A percentile compares a stretch with the other conserved stretches of the same genome.
Evolutionary conservation across 2,888 invertebrate species (phyloP).

Genomic region (Papilio elwesi): DNA sequence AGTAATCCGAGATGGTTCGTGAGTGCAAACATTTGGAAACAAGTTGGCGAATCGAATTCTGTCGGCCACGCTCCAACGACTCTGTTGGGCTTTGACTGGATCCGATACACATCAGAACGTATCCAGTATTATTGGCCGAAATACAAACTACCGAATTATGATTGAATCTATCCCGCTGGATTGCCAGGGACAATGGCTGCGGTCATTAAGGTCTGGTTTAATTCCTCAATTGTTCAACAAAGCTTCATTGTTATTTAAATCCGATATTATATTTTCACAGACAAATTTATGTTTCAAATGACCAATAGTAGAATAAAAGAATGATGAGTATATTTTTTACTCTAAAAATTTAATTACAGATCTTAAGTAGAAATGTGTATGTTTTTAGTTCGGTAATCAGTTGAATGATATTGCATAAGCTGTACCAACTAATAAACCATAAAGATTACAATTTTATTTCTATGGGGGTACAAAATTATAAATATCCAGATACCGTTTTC

Average conservation of each 20-base stretch:
- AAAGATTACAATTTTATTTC: no score
- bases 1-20: constrained; percentile 55
- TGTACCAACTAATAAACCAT: no score
- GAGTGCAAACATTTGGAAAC: constrained; percentile 55
- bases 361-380: no score
- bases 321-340: no score
- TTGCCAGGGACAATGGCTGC: constrained; percentile 39
- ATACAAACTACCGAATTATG: constrained; percentile 39
- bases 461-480: no score
- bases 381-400: no score
- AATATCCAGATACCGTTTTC: no score
- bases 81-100: constrained; percentile 56
- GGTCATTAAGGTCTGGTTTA: constrained; percentile 40
- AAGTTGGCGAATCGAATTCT: constrained; percentile 53
- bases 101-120: constrained; percentile 57
- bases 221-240: constrained; percentile 19
- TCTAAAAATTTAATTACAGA: no score
- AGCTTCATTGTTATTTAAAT: not conserved
- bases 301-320: no score
- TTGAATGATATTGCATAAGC: no score
- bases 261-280: not conserved
- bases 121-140: constrained; percentile 48
- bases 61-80: constrained; percentile 55
- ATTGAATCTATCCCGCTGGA: constrained; percentile 22
- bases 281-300: no score